Base-by-base conservation (phyloP, 2,797 vertebrate species). In the Microctenopoma lineatum region DNA sequence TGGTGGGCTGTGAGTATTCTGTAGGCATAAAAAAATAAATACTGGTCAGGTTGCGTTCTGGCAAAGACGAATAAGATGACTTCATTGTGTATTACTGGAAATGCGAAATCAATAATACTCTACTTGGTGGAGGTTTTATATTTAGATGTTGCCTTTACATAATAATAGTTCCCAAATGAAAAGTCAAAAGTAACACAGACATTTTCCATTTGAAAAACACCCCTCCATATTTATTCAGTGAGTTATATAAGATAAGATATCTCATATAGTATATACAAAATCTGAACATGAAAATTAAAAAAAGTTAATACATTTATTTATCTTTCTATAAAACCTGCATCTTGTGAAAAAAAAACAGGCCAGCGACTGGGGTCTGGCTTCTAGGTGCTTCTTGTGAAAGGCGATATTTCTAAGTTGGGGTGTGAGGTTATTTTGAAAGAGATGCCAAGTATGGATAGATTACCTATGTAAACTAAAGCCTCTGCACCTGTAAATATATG, bases 181-280 rank as follows among this genome's bases (percentile, higher is more conserved):
- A 73, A 67, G 51, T 1, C 5, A 48, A 7, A 64, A 73, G 46
- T 13, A 54, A 67, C 7, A 61, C 18, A 79, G 10, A 65, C 6
- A 11, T 57, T 66, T 66, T 71, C 32, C 48, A 59, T 75, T 72
- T 82, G 72, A 86, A 89, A 85, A 88, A 89, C 68, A 81, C 59
- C 80, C 59, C 41, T 84, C 69, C 79, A 81, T 36, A 78, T 93
- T 91, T 91, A 92, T 91, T 92, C 64, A 18, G 16, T 16, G 73
- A 80, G 70, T 89, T 80, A 84, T 79, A 82, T 80, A 90, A 77
- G 84, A 79, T 84, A 78, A 58, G 68, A 81, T 89, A 85, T 69
- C 84, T 67, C 66, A 84, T 72, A 84, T 73, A 87, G 58, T 92
- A 93, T 93, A 74, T 92, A 92, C 91, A 93, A 90, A 91, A 88